These are phyloP conservation scores for Clanis bilineata DNA, from an alignment of 2,888 invertebrate genomes.

Conservation along the genomic window DNA sequence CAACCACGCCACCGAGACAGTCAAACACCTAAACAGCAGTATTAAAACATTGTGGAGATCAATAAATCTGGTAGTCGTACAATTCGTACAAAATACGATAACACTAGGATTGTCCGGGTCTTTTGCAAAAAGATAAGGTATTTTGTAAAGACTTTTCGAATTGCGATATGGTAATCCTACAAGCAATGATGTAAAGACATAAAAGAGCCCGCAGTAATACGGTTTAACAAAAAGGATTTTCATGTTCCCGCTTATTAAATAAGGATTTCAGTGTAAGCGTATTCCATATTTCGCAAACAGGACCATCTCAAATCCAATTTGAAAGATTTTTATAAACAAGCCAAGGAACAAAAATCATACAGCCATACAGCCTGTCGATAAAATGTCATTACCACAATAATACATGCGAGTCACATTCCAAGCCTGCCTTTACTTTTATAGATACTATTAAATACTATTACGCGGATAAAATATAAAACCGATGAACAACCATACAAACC, in stretches of 20 bases:
- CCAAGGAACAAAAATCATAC: not conserved
- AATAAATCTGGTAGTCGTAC: too few relatives aligned
- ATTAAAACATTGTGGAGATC: too few relatives aligned
- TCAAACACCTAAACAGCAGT: too few relatives aligned
- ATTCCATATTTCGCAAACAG: too few relatives aligned
- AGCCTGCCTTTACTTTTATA: not conserved
- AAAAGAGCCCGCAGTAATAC: slow-evolving; percentile 2
- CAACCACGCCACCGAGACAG: too few relatives aligned
- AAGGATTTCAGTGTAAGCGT: not conserved
- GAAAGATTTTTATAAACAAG: not conserved
- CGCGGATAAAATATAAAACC: not conserved
- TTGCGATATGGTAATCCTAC: too few relatives aligned
- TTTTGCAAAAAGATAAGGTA: too few relatives aligned
- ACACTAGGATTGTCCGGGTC: too few relatives aligned
- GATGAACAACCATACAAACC: not conserved
- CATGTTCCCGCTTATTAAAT: slow-evolving; percentile 6
- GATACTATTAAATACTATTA: not conserved
- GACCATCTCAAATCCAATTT: too few relatives aligned
- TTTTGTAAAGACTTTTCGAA: too few relatives aligned
- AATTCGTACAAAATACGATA: too few relatives aligned
- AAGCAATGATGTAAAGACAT: not conserved
- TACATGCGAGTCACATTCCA: not conserved
- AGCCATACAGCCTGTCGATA: not conserved
- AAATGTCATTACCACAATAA: not conserved
- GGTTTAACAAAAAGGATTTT: slow-evolving; percentile 10